Evolutionary conservation across 1,140 invertebrate species (phyloP), one percentile per base, ranked within the genome.

Genomic region (Daktulosphaira vitifoliae): DNA sequence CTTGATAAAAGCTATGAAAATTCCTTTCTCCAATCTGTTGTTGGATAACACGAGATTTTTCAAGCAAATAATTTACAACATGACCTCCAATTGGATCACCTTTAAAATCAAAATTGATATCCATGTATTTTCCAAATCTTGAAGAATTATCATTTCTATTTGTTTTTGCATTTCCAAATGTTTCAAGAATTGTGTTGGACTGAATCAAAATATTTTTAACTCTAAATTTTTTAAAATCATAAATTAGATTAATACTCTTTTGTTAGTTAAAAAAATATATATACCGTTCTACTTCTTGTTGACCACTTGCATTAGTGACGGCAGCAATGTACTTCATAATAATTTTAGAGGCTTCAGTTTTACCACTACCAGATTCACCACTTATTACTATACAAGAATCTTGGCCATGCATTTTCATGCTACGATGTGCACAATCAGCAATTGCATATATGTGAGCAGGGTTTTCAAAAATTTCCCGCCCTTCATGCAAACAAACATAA

Each of bases 311-410:
- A 81, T 94, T 97, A 16, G 94, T 98, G 49, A 98, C 92, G 9
- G 94, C 94, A 7, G 96, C 94, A 68, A 98, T 96, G 74, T 98
- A 98, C 74, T 94, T 92, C 93, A 98, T 98, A 67, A 98, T 96
- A 70, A 98, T 96, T 80, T 98, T 98, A 25, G 92, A 96, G 1
- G 94, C 92, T 78, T 98, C 96, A 8, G 96, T 98, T 78, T 98
- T 98, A 33, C 95, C 96, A 26, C 92, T 86, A 5, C 95, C 93
- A 6, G 92, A 96, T 76, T 98, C 95, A 6, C 95, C 94, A 59
- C 91, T 88, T 75, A 97, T 98, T 4, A 98, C 89, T 65, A 98
- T 96, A 73, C 94, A 97, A 7, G 92, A 96, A 75, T 97, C 92
- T 70, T 84, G 83, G 20, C 89, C 85, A 72, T 85, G 85, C 72